phyloP scores from a whole-genome alignment of 2,797 vertebrate species.

The Denticeps clupeoides region DNA sequence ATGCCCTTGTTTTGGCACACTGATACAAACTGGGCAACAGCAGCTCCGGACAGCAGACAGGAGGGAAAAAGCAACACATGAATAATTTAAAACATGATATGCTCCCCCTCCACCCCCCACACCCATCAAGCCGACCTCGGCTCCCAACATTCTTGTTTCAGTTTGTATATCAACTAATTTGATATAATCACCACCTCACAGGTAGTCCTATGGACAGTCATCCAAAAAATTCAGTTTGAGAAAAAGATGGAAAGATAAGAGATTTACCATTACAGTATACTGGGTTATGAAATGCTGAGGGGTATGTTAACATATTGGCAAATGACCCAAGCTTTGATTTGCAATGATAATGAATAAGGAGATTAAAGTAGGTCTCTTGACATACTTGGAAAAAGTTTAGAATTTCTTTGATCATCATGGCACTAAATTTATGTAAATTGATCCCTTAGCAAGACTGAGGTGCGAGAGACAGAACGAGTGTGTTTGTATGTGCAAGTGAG shows the following conservation, averaged over 20 bases:
- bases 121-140: too few relatives aligned
- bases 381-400: too few relatives aligned
- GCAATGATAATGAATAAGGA: constrained; percentile 17
- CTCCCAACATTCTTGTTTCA: constrained; percentile 60
- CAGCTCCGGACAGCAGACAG: constrained; percentile 23
- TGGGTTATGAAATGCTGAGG: too few relatives aligned
- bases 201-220: too few relatives aligned
- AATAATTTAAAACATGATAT: constrained; percentile 70
- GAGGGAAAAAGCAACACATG: constrained; percentile 37
- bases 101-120: too few relatives aligned
- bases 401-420: too few relatives aligned
- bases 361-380: constrained; percentile 12
- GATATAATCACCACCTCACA: constrained; percentile 56
- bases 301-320: too few relatives aligned
- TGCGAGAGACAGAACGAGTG: constrained; percentile 1
- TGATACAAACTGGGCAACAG: constrained; percentile 57
- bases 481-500: constrained; percentile 11
- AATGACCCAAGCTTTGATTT: constrained; percentile 2
- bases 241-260: constrained; percentile 20
- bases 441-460: too few relatives aligned
- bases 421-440: too few relatives aligned
- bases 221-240: constrained; percentile 11
- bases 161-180: constrained; percentile 64
- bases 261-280: constrained; percentile 21
- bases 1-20: constrained; percentile 57